Conservation (phyloP, 1,140 invertebrate genomes). For the Lutraria rhynchaena region DNA sequence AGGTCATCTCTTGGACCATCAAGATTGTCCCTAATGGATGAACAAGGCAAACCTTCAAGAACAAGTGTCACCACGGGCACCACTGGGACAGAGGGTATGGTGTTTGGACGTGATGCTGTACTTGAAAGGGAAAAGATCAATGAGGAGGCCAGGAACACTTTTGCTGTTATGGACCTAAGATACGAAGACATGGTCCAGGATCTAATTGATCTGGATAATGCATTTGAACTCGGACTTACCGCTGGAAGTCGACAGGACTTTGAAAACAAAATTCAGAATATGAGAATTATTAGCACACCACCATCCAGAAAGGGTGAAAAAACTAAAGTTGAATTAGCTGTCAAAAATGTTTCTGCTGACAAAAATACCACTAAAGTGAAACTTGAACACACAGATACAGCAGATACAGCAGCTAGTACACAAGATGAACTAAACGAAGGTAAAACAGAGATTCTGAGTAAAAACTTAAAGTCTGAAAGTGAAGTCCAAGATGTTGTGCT, state of each 20-base stretch:
- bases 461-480: neutral
- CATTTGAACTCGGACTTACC: constrained; percentile 55
- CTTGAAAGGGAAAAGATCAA: constrained; percentile 72
- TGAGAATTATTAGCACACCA: constrained; percentile 45
- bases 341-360: constrained; percentile 5
- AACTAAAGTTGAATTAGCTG: constrained; percentile 32
- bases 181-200: constrained; percentile 70
- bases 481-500: neutral
- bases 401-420: neutral
- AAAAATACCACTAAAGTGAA: neutral
- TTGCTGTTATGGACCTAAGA: constrained; percentile 66
- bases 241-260: constrained; percentile 40
- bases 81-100: constrained; percentile 58
- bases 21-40: constrained; percentile 54
- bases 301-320: constrained; percentile 27
- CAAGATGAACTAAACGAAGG: neutral
- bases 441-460: neutral
- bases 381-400: neutral
- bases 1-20: constrained; percentile 60
- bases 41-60: constrained; percentile 56
- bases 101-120: constrained; percentile 71
- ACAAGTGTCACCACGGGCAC: constrained; percentile 52
- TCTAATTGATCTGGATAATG: constrained; percentile 69
- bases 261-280: constrained; percentile 52
- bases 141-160: constrained; percentile 67